Evolutionary conservation across 2,888 invertebrate genomes (phyloP).

Genomic region (Danaus chrysippus): DNA sequence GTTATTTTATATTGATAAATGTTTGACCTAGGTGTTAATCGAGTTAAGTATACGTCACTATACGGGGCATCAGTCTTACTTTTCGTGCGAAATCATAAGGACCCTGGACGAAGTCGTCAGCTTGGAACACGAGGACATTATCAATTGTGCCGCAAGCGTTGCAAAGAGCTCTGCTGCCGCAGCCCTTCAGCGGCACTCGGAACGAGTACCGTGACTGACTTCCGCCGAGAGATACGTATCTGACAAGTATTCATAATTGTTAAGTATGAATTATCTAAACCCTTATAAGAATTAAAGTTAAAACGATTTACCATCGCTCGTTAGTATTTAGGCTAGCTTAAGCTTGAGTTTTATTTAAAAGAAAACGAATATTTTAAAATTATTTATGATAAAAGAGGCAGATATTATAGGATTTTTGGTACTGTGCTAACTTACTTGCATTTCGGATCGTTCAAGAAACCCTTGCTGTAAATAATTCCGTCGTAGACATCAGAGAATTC

Average conservation of each 20-base stretch:
- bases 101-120: constrained; percentile 83
- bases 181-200: constrained; percentile 81
- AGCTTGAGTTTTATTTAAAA: no score
- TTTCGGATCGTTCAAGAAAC: constrained; percentile 81
- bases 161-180: constrained; percentile 81
- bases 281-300: background rate
- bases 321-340: no score
- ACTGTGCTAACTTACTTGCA: constrained; percentile 78
- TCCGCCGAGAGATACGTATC: constrained; percentile 80
- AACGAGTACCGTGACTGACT: constrained; percentile 79
- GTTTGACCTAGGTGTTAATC: no score
- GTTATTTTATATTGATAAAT: no score
- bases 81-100: constrained; percentile 83
- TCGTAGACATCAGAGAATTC: constrained; percentile 82
- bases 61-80: constrained; percentile 38
- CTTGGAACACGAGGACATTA: constrained; percentile 83
- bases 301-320: no score
- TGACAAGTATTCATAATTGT: constrained; percentile 45
- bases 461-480: constrained; percentile 86
- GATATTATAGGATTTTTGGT: background rate
- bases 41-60: no score
- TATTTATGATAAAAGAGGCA: background rate
- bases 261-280: background rate
- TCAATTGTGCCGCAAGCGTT: constrained; percentile 81
- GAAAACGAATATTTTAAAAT: no score